Conservation (phyloP, 1,140 invertebrate species). For the Ditylenchus dipsaci region DNA sequence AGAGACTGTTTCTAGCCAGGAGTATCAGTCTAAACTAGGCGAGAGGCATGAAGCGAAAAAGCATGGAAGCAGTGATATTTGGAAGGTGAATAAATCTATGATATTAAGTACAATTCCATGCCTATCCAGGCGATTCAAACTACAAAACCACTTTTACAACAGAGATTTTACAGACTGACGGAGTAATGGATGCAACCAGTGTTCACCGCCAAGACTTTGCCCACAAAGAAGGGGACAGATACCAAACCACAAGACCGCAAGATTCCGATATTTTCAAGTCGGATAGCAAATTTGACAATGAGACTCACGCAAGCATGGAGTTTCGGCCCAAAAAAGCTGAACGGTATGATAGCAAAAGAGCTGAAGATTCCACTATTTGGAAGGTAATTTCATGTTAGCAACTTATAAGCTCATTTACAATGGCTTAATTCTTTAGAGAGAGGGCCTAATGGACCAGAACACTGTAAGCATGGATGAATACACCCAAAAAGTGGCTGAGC, state of each 20-base stretch:
- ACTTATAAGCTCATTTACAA: background rate
- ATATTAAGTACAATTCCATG: too few species aligned
- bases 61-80: slow-evolving; percentile 29
- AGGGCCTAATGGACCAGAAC: slow-evolving; percentile 7
- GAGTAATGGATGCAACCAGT: slow-evolving; percentile 18
- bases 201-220: slow-evolving; percentile 17
- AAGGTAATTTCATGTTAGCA: slow-evolving; percentile 4
- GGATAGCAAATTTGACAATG: slow-evolving; percentile 17
- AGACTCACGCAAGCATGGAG: slow-evolving; percentile 5
- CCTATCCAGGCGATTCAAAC: too few species aligned
- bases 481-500: slow-evolving; percentile 3
- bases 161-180: slow-evolving; percentile 29
- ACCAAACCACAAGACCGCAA: slow-evolving; percentile 8
- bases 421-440: slow-evolving; percentile 5
- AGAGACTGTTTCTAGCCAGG: slow-evolving; percentile 13
- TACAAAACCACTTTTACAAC: too few species aligned
- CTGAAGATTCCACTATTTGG: slow-evolving; percentile 24
- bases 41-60: slow-evolving; percentile 32
- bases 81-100: slow-evolving; percentile 12
- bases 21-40: slow-evolving; percentile 14
- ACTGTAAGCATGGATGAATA: slow-evolving; percentile 21
- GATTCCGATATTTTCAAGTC: slow-evolving; percentile 20
- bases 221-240: slow-evolving; percentile 20
- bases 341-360: slow-evolving; percentile 21
- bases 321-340: slow-evolving; percentile 24